Conservation (phyloP, 2,113 vertebrate genomes). For the Rattus norvegicus region DNA sequence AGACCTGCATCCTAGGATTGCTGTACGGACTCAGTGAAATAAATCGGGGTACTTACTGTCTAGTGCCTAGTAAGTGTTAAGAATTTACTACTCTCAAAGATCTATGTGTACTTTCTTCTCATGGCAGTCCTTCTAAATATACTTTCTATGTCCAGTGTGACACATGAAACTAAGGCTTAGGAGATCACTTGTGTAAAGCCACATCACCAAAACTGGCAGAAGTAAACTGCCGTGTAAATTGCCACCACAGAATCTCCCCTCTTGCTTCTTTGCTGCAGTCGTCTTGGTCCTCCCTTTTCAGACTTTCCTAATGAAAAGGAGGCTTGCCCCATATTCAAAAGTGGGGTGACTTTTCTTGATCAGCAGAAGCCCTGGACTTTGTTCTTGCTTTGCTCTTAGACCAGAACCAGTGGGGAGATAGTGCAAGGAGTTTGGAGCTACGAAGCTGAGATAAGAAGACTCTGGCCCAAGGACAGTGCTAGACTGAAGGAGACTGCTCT, state of each 20-base stretch:
- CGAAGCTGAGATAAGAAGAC: not conserved
- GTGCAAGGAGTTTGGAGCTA: not conserved
- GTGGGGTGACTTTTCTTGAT: not conserved
- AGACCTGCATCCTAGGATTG: not conserved
- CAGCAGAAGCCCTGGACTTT: constrained; percentile 25
- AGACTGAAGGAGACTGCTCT: not conserved
- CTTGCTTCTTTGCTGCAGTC: not conserved
- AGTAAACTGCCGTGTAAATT: not conserved
- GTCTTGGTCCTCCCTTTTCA: not conserved
- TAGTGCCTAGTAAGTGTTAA: not conserved
- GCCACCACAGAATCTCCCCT: not conserved
- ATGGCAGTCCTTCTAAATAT: not conserved
- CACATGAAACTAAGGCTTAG: not conserved
- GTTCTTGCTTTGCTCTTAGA: constrained; percentile 49
- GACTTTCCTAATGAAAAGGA: not conserved
- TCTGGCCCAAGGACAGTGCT: not conserved
- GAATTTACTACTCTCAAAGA: not conserved
- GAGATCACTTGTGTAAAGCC: not conserved
- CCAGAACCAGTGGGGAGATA: not conserved
- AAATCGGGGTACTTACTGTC: not conserved
- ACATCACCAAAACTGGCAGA: not conserved
- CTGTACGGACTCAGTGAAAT: not conserved
- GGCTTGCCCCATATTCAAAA: not conserved
- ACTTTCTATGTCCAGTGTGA: not conserved
- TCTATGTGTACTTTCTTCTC: not conserved